Conservation (phyloP, 2,113 vertebrate species). For the Oryzias woworae region DNA sequence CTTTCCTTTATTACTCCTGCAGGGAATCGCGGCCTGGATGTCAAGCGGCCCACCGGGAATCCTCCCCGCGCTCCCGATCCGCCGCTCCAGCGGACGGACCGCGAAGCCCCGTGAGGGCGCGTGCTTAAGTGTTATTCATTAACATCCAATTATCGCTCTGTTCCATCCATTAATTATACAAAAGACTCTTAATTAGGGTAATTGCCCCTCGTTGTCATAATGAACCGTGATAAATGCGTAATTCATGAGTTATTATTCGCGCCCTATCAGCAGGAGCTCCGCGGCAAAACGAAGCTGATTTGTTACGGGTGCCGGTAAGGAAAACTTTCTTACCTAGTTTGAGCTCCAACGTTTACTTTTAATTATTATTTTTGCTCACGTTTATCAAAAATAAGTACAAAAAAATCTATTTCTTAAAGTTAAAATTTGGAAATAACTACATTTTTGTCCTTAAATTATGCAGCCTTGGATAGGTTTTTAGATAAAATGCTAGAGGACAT, state of each 20-base stretch:
- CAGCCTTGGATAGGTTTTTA: slow-evolving; percentile 34
- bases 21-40: too few relatives aligned
- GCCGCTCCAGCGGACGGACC: too few relatives aligned
- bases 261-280: slow-evolving; percentile 56
- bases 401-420: too few relatives aligned
- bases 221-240: slow-evolving; percentile 87
- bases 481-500: slow-evolving; percentile 81
- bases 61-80: too few relatives aligned
- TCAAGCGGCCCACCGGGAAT: too few relatives aligned
- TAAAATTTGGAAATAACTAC: too few relatives aligned
- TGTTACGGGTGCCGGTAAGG: slow-evolving; percentile 44
- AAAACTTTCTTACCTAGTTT: slow-evolving; percentile 45
- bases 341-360: slow-evolving; percentile 6
- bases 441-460: too few relatives aligned
- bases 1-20: too few relatives aligned
- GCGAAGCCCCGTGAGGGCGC: slow-evolving; percentile 27
- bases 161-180: slow-evolving; percentile 97
- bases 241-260: slow-evolving; percentile 81
- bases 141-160: slow-evolving; percentile 96
- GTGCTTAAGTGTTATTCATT: slow-evolving; percentile 94
- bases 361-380: not conserved
- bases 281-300: slow-evolving; percentile 42
- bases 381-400: not conserved
- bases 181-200: slow-evolving; percentile 95
- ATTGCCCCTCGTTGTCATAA: slow-evolving; percentile 91